Base-by-base conservation (phyloP, 1,140 invertebrate genomes). In the Psix sp. region DNA sequence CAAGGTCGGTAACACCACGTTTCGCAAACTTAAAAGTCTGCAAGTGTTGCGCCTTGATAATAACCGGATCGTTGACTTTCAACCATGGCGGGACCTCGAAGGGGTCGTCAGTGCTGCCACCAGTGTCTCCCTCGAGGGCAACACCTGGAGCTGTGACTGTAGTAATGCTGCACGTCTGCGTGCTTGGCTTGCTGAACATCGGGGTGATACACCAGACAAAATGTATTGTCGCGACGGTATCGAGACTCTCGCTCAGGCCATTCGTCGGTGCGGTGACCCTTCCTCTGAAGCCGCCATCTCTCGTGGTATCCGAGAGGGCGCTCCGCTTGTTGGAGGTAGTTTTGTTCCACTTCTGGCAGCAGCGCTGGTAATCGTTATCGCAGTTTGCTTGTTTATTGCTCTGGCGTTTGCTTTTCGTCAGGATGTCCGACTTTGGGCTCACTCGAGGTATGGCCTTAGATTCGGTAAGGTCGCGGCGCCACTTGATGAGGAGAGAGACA, bases 141-240 rank as follows among this genome's bases (percentile, higher is more conserved):
- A 97, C 86, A 91, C 93, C 11, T 97, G 95, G 95, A 94, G 93
- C 57, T 97, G 96, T 84, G 94, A 97, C 70, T 97, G 96, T 87
- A 88, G 90, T 40, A 96, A 95, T 79, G 86, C 95, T 46, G 90
- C 90, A 1, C 90, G 92, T 75, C 92, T 95, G 66, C 89, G 93
- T 59, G 89, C 89, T 45, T 97, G 95, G 91, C 85, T 96, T 42
- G 89, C 89, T 57, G 89, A 89, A 40, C 92, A 93, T 80, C 88
- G 90, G 1, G 92, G 90, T 60, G 95, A 92, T 63, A 82, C 89
- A 56, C 82, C 89, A 15, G 89, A 89, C 36, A 89, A 91, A 68
- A 92, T 92, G 84, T 88, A 92, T 40, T 92, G 91, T 67, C 83
- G 87, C 2, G 92, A 92, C 78, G 87, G 88, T 9, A 86, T 88